phyloP scores from a whole-genome alignment of 2,888 invertebrate genomes.

The Xestia c-nigrum region DNA sequence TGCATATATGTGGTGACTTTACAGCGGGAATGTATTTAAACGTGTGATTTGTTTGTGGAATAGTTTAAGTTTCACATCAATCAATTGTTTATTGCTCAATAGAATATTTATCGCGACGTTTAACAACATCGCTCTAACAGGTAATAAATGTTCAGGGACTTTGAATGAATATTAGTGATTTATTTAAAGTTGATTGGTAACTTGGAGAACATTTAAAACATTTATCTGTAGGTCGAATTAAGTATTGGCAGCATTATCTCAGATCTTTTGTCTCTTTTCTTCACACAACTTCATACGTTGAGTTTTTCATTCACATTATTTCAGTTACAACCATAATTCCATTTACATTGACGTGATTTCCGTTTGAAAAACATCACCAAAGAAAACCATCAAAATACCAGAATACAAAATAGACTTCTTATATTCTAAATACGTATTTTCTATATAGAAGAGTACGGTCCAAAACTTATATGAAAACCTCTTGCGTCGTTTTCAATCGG shows the following conservation, averaged over 20 bases:
- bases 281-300: background rate
- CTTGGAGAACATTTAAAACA: constrained; percentile 15
- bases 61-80: background rate
- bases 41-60: constrained; percentile 11
- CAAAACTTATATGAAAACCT: constrained; percentile 30
- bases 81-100: constrained; percentile 30
- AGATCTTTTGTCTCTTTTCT: constrained; percentile 1
- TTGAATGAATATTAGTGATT: background rate
- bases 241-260: background rate
- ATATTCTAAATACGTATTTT: background rate
- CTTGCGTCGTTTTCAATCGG: constrained; percentile 44
- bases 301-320: constrained; percentile 23
- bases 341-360: constrained; percentile 4
- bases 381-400: background rate
- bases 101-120: constrained; percentile 17
- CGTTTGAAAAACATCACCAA: background rate
- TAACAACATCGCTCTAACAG: constrained; percentile 19
- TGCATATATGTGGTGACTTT: constrained; percentile 3
- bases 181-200: constrained; percentile 15
- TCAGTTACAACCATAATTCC: background rate
- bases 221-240: constrained; percentile 9
- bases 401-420: background rate
- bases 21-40: constrained; percentile 4
- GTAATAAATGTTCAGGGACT: constrained; percentile 14
- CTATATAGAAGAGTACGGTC: background rate